These are phyloP conservation scores for Trachurus trachurus DNA, from an alignment of 2,797 vertebrate genomes.

Conservation along the genomic window DNA sequence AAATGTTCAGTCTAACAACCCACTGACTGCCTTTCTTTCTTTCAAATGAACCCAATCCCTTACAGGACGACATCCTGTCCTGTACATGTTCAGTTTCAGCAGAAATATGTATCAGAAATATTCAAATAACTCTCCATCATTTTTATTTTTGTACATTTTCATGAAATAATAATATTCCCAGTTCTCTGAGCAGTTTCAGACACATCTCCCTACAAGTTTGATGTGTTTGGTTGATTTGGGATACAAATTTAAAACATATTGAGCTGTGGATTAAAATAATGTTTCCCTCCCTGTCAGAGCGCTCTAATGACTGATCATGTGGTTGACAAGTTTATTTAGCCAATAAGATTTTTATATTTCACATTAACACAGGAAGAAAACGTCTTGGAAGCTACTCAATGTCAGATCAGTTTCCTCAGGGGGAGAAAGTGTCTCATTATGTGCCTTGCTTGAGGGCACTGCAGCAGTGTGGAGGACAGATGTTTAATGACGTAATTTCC, in stretches of 20 bases:
- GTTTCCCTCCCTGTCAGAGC: not conserved
- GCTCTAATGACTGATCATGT: not conserved
- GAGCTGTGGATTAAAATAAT: not conserved
- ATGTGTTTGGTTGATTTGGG: not conserved
- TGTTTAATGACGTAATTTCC: not conserved
- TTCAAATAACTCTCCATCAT: not conserved
- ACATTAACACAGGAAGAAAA: not conserved
- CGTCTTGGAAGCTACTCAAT: not conserved
- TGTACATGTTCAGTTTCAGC: not conserved
- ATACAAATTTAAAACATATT: not conserved
- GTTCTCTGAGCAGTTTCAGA: no score
- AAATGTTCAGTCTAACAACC: not conserved
- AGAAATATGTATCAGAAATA: not conserved
- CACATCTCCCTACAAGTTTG: not conserved
- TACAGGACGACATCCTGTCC: not conserved
- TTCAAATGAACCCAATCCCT: not conserved
- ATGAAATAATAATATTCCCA: no score
- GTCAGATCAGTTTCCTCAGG: not conserved
- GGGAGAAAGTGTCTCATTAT: not conserved
- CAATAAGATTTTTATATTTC: not conserved
- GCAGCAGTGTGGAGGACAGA: not conserved
- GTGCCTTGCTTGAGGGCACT: constrained; percentile 21
- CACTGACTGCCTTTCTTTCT: no score
- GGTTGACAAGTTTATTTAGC: not conserved
- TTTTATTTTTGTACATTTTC: no score